Conservation (phyloP, 1,140 invertebrate species). For the Hirudo medicinalis region DNA sequence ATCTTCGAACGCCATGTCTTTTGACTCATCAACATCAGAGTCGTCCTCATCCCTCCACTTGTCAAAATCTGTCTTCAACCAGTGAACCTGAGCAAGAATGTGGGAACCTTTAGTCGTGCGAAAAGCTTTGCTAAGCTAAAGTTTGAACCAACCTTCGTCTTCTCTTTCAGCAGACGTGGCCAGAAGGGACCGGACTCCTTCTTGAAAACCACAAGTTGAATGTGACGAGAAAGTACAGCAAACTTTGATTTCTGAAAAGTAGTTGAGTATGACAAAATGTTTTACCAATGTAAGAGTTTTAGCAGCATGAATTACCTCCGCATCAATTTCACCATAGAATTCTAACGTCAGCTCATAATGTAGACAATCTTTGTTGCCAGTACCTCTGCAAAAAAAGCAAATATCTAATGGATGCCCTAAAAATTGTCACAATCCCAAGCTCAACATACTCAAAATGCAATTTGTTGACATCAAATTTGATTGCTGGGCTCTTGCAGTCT, state of each 20-base stretch:
- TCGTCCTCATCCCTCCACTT: slow-evolving; percentile 93
- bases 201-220: slow-evolving; percentile 65
- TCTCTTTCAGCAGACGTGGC: slow-evolving; percentile 71
- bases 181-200: slow-evolving; percentile 63
- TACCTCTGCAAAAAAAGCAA: slow-evolving; percentile 44
- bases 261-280: background rate
- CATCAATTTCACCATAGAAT: slow-evolving; percentile 64
- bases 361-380: slow-evolving; percentile 70
- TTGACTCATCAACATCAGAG: slow-evolving; percentile 50
- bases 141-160: slow-evolving; percentile 52
- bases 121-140: background rate
- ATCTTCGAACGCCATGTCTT: slow-evolving; percentile 43
- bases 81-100: slow-evolving; percentile 52
- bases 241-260: slow-evolving; percentile 45
- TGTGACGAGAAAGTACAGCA: slow-evolving; percentile 52
- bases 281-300: too few species aligned
- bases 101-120: background rate
- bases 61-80: slow-evolving; percentile 91
- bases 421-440: background rate
- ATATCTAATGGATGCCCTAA: too few species aligned
- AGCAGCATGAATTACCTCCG: slow-evolving; percentile 47
- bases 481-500: slow-evolving; percentile 68
- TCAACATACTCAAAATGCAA: slow-evolving; percentile 58
- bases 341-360: slow-evolving; percentile 69
- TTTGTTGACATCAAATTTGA: slow-evolving; percentile 64